Conservation (phyloP, 2,888 invertebrate genomes). For the Ochropleura plecta region DNA sequence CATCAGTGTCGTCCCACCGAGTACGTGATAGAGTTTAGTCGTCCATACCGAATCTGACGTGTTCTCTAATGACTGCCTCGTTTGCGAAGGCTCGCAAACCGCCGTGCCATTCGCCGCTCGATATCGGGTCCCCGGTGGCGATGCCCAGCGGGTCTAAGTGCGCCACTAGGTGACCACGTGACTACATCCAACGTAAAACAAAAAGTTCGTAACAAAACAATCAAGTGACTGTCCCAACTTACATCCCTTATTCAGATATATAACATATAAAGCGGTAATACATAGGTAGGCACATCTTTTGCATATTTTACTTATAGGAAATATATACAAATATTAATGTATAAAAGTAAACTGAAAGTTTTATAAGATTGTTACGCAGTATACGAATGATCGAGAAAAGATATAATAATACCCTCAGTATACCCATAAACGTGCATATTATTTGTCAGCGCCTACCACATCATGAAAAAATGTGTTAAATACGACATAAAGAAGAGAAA, state of each 20-base stretch:
- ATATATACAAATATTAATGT: constrained; percentile 38
- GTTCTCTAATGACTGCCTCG: constrained; percentile 89
- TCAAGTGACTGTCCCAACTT: constrained; percentile 50
- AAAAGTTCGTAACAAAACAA: constrained; percentile 65
- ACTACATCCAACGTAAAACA: constrained; percentile 90
- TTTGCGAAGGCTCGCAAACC: constrained; percentile 88
- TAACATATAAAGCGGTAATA: constrained; percentile 61
- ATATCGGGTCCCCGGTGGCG: constrained; percentile 92
- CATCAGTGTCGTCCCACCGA: constrained; percentile 78
- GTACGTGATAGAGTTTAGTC: constrained; percentile 70
- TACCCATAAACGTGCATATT: constrained; percentile 66
- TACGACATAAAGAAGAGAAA: constrained; percentile 47
- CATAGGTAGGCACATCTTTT: constrained; percentile 38
- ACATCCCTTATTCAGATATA: constrained; percentile 45
- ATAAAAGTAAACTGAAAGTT: constrained; percentile 31
- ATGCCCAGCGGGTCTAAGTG: constrained; percentile 98
- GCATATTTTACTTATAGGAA: constrained; percentile 38
- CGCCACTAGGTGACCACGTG: constrained; percentile 98
- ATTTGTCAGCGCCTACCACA: constrained; percentile 29
- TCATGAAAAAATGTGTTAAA: constrained; percentile 47
- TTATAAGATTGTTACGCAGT: constrained; percentile 48
- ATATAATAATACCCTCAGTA: constrained; percentile 39
- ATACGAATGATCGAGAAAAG: constrained; percentile 37
- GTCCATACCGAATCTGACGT: constrained; percentile 90
- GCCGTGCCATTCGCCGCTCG: constrained; percentile 88